These are phyloP conservation scores for Tanytarsus gracilentus DNA, from an alignment of 2,888 invertebrate genomes.

Conservation along the genomic window DNA sequence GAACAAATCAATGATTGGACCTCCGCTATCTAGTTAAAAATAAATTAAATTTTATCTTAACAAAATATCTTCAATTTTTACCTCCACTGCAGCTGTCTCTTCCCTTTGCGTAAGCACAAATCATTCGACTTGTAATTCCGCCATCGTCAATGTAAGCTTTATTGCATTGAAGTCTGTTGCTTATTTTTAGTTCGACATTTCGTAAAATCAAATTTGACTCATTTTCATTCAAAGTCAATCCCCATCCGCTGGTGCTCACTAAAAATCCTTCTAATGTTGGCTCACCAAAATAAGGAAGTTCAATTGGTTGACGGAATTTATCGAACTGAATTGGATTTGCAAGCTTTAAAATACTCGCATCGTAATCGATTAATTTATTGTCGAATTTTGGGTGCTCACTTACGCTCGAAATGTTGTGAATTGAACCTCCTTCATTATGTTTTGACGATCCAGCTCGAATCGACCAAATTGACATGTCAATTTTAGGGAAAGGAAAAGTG, in stretches of 20 bases:
- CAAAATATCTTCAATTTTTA: neutral
- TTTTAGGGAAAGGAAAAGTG: neutral
- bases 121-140: neutral
- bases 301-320: conserved; percentile 22
- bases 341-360: neutral
- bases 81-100: conserved; percentile 16
- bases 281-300: conserved; percentile 26
- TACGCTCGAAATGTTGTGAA: neutral
- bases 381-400: conserved; percentile 10
- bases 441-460: conserved; percentile 26
- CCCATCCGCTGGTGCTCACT: conserved; percentile 31
- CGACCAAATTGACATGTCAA: neutral
- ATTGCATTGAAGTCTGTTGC: neutral
- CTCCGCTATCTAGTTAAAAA: neutral
- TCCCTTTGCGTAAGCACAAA: conserved; percentile 21
- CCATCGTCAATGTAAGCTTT: neutral
- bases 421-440: neutral
- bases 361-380: neutral
- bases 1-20: neutral
- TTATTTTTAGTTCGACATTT: neutral
- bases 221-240: conserved; percentile 5
- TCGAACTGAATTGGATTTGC: conserved; percentile 9
- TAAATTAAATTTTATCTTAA: neutral
- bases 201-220: neutral
- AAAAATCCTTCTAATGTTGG: conserved; percentile 18